Evolutionary conservation across 2,888 invertebrate species (phyloP).

Genomic region (Rhorus exstirpatorius): DNA sequence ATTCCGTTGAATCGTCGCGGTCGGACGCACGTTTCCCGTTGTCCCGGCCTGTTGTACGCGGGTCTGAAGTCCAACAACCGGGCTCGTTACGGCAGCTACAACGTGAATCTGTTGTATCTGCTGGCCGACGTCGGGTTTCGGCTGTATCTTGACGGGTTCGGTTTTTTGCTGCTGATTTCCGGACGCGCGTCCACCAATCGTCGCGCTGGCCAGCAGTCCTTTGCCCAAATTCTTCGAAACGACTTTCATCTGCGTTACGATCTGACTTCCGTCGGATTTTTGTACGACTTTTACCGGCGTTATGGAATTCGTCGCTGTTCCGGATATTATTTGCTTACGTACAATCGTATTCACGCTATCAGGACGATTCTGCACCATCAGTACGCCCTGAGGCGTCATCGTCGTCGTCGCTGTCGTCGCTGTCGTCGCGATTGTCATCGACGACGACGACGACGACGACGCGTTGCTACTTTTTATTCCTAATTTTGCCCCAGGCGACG

Average conservation of each 20-base stretch:
- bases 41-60: slow-evolving; percentile 76
- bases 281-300: slow-evolving; percentile 84
- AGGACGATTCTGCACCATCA: slow-evolving; percentile 84
- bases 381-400: slow-evolving; percentile 77
- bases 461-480: no score
- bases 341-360: slow-evolving; percentile 79
- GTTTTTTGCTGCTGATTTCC: slow-evolving; percentile 75
- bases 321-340: slow-evolving; percentile 83
- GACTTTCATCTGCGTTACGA: slow-evolving; percentile 85
- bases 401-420: slow-evolving; percentile 68
- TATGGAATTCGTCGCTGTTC: slow-evolving; percentile 78
- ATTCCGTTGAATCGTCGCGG: slow-evolving; percentile 73
- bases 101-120: slow-evolving; percentile 84
- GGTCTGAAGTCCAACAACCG: slow-evolving; percentile 79
- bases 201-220: slow-evolving; percentile 56
- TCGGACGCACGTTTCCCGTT: neutral
- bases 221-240: slow-evolving; percentile 79
- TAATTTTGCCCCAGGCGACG: slow-evolving; percentile 87
- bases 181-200: slow-evolving; percentile 43
- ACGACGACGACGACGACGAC: no score
- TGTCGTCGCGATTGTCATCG: no score
- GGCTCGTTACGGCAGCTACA: slow-evolving; percentile 82
- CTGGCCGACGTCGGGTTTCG: slow-evolving; percentile 80
- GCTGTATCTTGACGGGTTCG: slow-evolving; percentile 84
- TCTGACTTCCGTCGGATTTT: slow-evolving; percentile 84